Percentiles rank a stretch among this genome's conserved stretches.
phyloP scores from a whole-genome alignment of 2,888 invertebrate genomes.

The Cyaniris semiargus region DNA sequence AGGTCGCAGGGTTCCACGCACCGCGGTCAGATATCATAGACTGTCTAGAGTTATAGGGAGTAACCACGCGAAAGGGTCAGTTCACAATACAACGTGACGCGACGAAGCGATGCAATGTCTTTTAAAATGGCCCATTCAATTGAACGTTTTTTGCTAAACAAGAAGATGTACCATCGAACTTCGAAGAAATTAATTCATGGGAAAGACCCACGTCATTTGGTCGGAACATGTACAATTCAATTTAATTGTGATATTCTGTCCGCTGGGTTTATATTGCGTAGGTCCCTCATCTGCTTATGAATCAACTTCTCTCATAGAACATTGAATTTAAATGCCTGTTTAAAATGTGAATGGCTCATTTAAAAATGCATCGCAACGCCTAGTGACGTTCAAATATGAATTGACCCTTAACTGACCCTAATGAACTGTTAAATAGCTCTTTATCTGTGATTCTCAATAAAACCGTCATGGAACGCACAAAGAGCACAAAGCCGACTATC shows the following conservation, averaged over 20 bases:
- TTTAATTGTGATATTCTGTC: no score
- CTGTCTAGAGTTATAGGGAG: not conserved
- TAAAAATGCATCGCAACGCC: not conserved
- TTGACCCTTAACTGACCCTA: not conserved
- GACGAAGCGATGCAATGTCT: no score
- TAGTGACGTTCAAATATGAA: not conserved
- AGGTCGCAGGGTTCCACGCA: conserved; percentile 9
- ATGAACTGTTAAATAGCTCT: not conserved
- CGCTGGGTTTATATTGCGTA: no score
- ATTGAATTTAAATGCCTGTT: no score
- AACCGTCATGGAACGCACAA: not conserved
- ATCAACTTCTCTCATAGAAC: no score
- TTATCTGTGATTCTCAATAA: not conserved
- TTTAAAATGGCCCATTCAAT: not conserved
- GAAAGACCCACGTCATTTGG: no score
- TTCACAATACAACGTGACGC: no score
- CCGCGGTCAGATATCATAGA: not conserved
- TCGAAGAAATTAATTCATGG: no score
- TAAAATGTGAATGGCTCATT: not conserved
- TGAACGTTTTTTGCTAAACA: no score
- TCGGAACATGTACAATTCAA: no score
- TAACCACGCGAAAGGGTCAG: conserved; percentile 7
- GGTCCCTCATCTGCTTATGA: no score
- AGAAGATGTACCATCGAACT: no score
- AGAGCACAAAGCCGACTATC: conserved; percentile 10